Base-by-base conservation (phyloP, 2,113 vertebrate genomes). In the Xenopus borealis region DNA sequence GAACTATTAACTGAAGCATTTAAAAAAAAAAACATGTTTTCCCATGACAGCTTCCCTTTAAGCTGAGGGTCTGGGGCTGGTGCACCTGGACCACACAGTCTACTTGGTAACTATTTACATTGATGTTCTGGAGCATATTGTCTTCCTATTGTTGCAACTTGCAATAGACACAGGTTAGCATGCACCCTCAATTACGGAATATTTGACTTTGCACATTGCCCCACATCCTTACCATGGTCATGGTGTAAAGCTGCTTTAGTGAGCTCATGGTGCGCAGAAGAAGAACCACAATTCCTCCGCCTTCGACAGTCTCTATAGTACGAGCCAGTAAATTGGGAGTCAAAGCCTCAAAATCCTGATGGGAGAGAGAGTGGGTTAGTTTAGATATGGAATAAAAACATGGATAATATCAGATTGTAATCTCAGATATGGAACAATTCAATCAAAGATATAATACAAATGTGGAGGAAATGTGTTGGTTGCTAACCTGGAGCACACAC, bases 291-390 rank as follows among this genome's bases (percentile, higher is more conserved):
- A 98, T 84, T 1, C 97, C 97, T 0, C 97, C 96, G 0, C 97
- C 97, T 90, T 98, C 96, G 0, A 99, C 96, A 0, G 97, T 99
- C 85, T 99, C 97, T 44, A 99, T 68, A 0, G 97, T 98, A 71
- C 97, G 91, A 57, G 97, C 97, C 57, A 99, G 80, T 17, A 99
- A 87, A 79, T 99, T 99, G 18, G 97, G 97, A 69, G 95, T 97
- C 77, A 99, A 78, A 16, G 96, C 96, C 87, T 99, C 97, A 82
- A 98, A 99, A 79, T 99, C 97, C 96, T 99, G 57, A 50, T 17
- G 50, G 69, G 30, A 20, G 50, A 68, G 33, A 55, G 4, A 50
- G 3, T 40, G 33, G n/a, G n/a, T n/a, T n/a, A n/a, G 47, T 50
- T 50, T 50, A 50, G 9, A 1, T 44, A 20, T 6, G 30, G 3